phyloP scores from a whole-genome alignment of 37 sponge, comb jelly and placozoan species.

The Spongia lamella region DNA sequence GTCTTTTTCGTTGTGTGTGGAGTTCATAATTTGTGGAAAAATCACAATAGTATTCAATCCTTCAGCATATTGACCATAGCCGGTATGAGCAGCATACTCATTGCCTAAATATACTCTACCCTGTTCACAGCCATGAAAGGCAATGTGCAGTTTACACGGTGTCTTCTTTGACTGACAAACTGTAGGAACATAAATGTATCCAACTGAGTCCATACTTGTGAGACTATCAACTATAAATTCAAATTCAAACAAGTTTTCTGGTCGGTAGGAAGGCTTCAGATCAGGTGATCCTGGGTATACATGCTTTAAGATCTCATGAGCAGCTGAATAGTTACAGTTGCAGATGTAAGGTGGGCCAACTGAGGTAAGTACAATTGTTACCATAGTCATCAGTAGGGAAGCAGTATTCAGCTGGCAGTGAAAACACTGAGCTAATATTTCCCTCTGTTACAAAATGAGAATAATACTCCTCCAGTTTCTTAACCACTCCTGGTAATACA shows the following conservation, averaged over 20 bases:
- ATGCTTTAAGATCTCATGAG: slow-evolving; percentile 57
- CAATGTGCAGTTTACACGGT: slow-evolving; percentile 74
- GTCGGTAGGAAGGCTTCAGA: slow-evolving; percentile 32
- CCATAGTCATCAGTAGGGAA: slow-evolving; percentile 69
- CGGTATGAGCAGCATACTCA: slow-evolving; percentile 58
- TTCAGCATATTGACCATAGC: slow-evolving; percentile 69
- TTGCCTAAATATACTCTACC: slow-evolving; percentile 55
- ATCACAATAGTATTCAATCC: slow-evolving; percentile 70
- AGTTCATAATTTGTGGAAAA: slow-evolving; percentile 66
- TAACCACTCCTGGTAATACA: slow-evolving; percentile 60
- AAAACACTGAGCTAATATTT: slow-evolving; percentile 22
- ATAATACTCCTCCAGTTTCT: slow-evolving; percentile 65
- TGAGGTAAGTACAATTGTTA: slow-evolving; percentile 33
- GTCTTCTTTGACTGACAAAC: slow-evolving; percentile 40
- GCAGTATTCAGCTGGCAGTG: slow-evolving; percentile 63
- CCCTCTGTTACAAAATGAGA: slow-evolving; percentile 14
- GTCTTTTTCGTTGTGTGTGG: slow-evolving; percentile 59
- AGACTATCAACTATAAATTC: slow-evolving; percentile 51
- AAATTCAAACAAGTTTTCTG: slow-evolving; percentile 52
- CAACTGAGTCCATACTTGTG: slow-evolving; percentile 65
- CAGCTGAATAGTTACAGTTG: slow-evolving; percentile 72
- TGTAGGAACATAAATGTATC: slow-evolving; percentile 82
- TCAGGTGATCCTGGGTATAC: slow-evolving; percentile 49
- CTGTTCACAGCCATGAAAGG: slow-evolving; percentile 81
- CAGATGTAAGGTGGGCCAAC: slow-evolving; percentile 67